These are phyloP conservation scores for Lasiurus borealis DNA, from an alignment of 2,113 vertebrate species.

Conservation along the genomic window DNA sequence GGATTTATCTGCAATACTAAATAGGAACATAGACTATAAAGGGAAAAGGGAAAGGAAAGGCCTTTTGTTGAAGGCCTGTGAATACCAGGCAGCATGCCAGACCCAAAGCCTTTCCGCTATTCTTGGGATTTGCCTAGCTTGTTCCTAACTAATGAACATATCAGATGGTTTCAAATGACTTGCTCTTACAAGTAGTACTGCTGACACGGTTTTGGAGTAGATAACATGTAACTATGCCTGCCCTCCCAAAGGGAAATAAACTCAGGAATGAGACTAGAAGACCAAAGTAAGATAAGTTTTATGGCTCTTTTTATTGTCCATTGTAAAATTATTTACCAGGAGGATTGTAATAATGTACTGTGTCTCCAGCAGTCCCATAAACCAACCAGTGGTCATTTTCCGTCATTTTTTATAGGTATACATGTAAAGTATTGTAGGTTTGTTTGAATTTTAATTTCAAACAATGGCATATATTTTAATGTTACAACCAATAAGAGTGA, in stretches of 20 bases:
- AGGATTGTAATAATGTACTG: neutral
- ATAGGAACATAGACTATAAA: neutral
- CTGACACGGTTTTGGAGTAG: neutral
- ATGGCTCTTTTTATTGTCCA: neutral
- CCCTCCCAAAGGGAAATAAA: neutral
- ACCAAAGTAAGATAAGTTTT: neutral
- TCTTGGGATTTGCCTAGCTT: neutral
- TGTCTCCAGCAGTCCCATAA: neutral
- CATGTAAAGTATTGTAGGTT: neutral
- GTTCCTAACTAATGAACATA: neutral
- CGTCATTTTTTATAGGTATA: neutral
- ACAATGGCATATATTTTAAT: neutral
- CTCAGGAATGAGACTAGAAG: neutral
- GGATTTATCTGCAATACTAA: neutral
- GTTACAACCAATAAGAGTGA: neutral
- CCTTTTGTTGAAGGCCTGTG: neutral
- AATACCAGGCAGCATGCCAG: neutral
- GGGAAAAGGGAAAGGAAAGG: neutral
- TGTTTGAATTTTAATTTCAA: slow-evolving; percentile 44
- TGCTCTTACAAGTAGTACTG: neutral
- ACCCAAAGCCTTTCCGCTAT: neutral
- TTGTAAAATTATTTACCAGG: neutral
- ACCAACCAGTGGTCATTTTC: neutral
- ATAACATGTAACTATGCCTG: neutral
- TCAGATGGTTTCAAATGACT: slow-evolving; percentile 27